A percentile compares a stretch with the other conserved stretches of the same genome.
phyloP scores from a whole-genome alignment of 2,797 vertebrate species.

The Chaunax sp. region DNA sequence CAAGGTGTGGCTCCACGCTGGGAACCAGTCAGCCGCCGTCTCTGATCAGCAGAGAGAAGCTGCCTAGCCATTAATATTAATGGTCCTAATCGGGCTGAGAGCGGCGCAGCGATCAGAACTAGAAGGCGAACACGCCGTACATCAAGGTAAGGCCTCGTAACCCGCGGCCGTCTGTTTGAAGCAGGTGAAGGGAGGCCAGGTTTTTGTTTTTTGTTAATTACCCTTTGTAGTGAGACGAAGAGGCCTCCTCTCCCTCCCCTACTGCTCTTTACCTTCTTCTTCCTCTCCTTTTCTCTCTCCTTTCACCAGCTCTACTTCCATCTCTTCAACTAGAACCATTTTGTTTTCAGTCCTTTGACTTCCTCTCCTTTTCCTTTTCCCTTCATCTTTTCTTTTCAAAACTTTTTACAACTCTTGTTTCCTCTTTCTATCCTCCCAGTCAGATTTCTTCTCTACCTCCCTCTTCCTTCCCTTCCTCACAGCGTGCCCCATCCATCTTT shows the following conservation, averaged over 20 bases:
- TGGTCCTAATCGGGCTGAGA: conserved; percentile 70
- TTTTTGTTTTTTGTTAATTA: conserved; percentile 75
- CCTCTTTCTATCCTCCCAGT: conserved; percentile 8
- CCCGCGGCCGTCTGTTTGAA: conserved; percentile 68
- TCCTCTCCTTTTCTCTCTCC: not conserved
- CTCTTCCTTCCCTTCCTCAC: too few relatives aligned
- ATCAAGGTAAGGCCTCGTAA: conserved; percentile 65
- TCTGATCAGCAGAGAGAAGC: conserved; percentile 71
- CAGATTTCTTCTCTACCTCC: conserved; percentile 6
- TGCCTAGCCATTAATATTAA: conserved; percentile 80
- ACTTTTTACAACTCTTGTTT: not conserved
- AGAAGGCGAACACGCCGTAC: conserved; percentile 20
- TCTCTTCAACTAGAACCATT: not conserved
- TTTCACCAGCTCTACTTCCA: too few relatives aligned
- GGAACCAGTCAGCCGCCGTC: conserved; percentile 67
- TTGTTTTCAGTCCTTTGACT: not conserved
- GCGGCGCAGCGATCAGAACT: conserved; percentile 16
- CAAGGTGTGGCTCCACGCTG: conserved; percentile 82
- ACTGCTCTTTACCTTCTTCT: not conserved
- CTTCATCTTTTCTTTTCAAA: not conserved
- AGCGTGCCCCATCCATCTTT: conserved; percentile 26
- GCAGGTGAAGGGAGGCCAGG: conserved; percentile 63
- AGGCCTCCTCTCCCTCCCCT: conserved; percentile 15
- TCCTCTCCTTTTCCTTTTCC: not conserved
- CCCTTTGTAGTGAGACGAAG: conserved; percentile 52